Evolutionary conservation across 2,797 vertebrate species (phyloP).

Genomic region (Scomberomorus guttatus): DNA sequence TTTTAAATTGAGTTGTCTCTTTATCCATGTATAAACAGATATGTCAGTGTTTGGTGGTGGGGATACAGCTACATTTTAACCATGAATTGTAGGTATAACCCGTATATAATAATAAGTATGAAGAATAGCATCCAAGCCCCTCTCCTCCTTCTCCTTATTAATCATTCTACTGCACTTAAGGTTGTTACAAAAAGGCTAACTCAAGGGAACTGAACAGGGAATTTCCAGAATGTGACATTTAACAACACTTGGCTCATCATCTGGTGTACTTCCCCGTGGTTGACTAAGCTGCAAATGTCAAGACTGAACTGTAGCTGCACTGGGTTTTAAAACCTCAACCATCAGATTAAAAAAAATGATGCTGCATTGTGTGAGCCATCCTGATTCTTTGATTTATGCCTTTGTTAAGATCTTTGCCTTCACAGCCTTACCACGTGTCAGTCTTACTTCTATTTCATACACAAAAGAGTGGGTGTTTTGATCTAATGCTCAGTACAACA

Average conservation of each 20-base stretch:
- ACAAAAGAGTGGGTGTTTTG: background rate
- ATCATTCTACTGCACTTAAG: constrained; percentile 41
- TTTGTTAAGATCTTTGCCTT: constrained; percentile 8
- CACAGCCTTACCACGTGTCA: background rate
- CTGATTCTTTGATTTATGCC: background rate
- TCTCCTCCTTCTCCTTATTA: constrained; percentile 39
- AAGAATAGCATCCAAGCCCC: constrained; percentile 15
- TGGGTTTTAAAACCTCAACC: constrained; percentile 15
- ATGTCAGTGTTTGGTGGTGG: constrained; percentile 1
- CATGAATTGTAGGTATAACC: constrained; percentile 9
- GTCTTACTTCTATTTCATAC: background rate
- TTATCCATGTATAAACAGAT: constrained; percentile 13
- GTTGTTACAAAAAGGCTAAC: constrained; percentile 40
- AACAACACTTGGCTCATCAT: constrained; percentile 57
- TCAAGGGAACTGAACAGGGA: constrained; percentile 46
- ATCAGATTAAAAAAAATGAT: constrained; percentile 11
- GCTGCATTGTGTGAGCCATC: constrained; percentile 7
- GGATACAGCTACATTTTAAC: constrained; percentile 23
- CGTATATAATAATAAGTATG: background rate
- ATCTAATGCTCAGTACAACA: background rate
- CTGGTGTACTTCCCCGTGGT: constrained; percentile 48
- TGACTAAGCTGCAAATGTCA: constrained; percentile 51
- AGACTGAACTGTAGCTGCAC: constrained; percentile 28
- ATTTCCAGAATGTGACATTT: constrained; percentile 71
- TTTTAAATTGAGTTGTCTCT: constrained; percentile 8